Evolutionary conservation across 2,113 vertebrate genomes (phyloP).

Genomic region (Nibea albiflora): DNA sequence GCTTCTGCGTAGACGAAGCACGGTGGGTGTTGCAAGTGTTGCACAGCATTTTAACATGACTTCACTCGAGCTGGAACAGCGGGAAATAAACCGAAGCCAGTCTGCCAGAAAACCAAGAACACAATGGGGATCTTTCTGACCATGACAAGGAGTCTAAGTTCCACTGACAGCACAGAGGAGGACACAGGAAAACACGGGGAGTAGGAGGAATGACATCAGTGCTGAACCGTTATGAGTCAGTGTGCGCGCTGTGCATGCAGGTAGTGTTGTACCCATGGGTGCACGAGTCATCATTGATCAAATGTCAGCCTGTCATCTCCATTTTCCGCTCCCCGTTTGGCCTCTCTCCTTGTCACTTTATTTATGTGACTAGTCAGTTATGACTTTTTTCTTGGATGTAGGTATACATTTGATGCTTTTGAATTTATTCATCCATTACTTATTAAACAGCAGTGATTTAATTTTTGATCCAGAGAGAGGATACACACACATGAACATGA

Average conservation of each 20-base stretch:
- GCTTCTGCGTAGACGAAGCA: constrained; percentile 27
- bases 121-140: constrained; percentile 26
- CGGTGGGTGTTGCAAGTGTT: constrained; percentile 27
- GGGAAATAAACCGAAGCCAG: constrained; percentile 36
- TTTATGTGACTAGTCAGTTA: constrained; percentile 51
- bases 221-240: constrained; percentile 54
- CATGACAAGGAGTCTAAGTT: constrained; percentile 22
- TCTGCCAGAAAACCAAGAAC: constrained; percentile 38
- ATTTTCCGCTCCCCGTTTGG: constrained; percentile 36
- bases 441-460: not conserved
- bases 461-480: not conserved
- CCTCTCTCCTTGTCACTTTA: constrained; percentile 44
- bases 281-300: constrained; percentile 67
- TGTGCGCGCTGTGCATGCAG: constrained; percentile 45
- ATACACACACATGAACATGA: not conserved
- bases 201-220: constrained; percentile 27
- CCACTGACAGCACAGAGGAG: constrained; percentile 37
- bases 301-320: constrained; percentile 63
- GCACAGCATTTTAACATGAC: constrained; percentile 35
- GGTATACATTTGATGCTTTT: constrained; percentile 5
- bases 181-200: constrained; percentile 15
- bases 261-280: constrained; percentile 54
- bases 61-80: constrained; percentile 36
- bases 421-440: not conserved
- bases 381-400: constrained; percentile 6